Conservation (phyloP, 2,797 vertebrate genomes). For the Galago senegalensis region DNA sequence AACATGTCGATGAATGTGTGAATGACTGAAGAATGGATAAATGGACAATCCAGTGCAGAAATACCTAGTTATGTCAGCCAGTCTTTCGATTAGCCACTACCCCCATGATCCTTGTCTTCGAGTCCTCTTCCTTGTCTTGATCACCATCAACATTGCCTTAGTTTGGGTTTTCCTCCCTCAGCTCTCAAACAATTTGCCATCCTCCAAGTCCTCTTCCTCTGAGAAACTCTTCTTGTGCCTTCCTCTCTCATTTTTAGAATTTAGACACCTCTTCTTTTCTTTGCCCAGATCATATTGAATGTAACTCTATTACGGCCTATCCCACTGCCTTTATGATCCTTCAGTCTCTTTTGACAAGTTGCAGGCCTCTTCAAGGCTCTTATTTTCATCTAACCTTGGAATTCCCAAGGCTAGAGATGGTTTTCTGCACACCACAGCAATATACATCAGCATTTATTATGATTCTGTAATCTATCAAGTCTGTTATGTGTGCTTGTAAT, state of each 20-base stretch:
- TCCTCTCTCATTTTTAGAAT: not conserved
- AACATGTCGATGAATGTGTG: no score
- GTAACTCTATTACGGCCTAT: not conserved
- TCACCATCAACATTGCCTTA: not conserved
- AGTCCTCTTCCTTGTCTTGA: not conserved
- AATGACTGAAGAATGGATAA: not conserved
- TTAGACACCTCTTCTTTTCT: not conserved
- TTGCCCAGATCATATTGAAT: not conserved
- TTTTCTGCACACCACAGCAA: not conserved
- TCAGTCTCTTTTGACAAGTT: not conserved
- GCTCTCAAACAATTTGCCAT: not conserved
- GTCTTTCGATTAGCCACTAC: not conserved
- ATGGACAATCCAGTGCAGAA: not conserved
- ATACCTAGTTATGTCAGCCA: not conserved
- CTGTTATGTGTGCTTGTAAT: no score
- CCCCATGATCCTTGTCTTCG: not conserved
- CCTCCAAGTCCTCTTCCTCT: not conserved
- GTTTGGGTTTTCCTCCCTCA: not conserved
- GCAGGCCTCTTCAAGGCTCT: not conserved
- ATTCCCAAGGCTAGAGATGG: fast-evolving
- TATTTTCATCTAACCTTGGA: not conserved
- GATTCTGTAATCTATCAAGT: fast-evolving
- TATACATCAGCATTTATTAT: fast-evolving
- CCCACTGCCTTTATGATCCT: no score
- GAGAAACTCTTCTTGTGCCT: not conserved